phyloP scores from a whole-genome alignment of 2,888 invertebrate genomes.

The Stenodema calcarata region DNA sequence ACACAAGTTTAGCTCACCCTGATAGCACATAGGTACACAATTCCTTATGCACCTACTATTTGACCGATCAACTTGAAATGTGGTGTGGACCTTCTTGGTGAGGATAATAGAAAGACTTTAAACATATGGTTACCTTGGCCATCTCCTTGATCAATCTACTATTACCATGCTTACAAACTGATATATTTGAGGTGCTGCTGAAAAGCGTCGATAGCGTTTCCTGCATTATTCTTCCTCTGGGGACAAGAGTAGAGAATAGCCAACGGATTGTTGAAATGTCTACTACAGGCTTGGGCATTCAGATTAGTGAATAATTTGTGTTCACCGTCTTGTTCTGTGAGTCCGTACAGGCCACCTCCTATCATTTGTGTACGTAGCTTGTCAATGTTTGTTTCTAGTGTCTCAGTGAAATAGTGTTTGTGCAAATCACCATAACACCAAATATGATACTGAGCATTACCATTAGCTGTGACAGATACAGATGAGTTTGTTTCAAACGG shows the following conservation, averaged over 20 bases:
- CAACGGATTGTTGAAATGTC: neutral
- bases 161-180: neutral
- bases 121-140: no score
- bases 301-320: neutral
- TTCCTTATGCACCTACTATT: no score
- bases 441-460: conserved; percentile 7
- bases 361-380: neutral
- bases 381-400: neutral
- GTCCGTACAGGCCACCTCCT: neutral
- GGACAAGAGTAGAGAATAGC: neutral
- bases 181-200: neutral
- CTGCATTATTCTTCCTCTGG: neutral
- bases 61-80: no score
- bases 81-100: no score
- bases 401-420: neutral
- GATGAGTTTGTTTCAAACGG: conserved; percentile 20
- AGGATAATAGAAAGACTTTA: no score
- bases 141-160: no score
- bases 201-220: neutral
- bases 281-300: neutral
- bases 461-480: neutral
- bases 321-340: no score
- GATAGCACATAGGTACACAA: no score
- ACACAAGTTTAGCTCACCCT: no score
- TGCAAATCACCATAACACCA: neutral